Base-by-base conservation (phyloP, 37 sponge, comb jelly and placozoan species). In the Ianthella basta region DNA sequence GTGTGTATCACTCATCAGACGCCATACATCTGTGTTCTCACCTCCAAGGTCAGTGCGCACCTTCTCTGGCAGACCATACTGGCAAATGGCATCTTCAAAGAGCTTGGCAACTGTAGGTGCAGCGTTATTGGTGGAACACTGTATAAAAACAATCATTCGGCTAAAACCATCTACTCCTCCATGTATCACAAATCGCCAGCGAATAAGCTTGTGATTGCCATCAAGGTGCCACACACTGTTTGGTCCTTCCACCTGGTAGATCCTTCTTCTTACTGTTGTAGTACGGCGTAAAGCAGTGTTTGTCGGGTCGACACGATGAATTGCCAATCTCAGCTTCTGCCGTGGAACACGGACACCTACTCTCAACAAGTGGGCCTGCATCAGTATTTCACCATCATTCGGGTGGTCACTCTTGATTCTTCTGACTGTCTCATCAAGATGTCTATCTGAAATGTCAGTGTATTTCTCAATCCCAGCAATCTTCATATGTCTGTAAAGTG, bases 261-360 rank as follows among this genome's bases (percentile, higher is more conserved):
- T 33, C 24, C 85, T 20, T 27, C 89, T 82, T 67, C 83, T 63
- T n/a, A 88, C 55, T n/a, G 89, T 59, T 40, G 36, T 24, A 50
- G 78, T 5, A 1, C 85, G 27, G 40, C 89, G 38, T 29, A 74
- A 21, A 23, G 84, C 55, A 5, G 75, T 70, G 44, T 57, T 74
- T 27, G 35, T 37, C 13, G 89, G 89, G 40, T 88, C 89, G 16
- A 84, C 80, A 20, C 89, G 54, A 36, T 80, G 72, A 25, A 88
- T 56, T 4, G 89, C 4, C 0, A 53, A 20, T 75, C 89, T 35
- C 30, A 88, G 21, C 34, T 85, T n/a, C 14, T 72, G 23, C 37
- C 89, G 67, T 19, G 60, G 84, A 4, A 88, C 55, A 77, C 29
- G 72, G 29, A 70, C 29, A 5, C 72, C 72, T 33, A 70, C 35